phyloP scores from a whole-genome alignment of 2,113 vertebrate species.

The Actinemys pallida region DNA sequence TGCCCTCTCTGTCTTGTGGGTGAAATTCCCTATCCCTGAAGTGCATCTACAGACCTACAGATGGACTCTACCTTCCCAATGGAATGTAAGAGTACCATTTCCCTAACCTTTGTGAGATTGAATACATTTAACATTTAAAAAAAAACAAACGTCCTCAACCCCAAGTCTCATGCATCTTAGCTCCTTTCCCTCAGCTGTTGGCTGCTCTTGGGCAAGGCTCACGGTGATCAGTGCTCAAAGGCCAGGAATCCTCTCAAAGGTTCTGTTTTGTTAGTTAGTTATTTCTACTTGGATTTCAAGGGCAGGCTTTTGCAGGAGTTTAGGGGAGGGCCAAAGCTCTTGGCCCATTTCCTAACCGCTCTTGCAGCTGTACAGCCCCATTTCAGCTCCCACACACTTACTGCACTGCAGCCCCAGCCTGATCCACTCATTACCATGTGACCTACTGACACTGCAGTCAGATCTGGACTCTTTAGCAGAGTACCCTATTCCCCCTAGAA shows the following conservation, averaged over 20 bases:
- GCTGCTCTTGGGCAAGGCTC: neutral
- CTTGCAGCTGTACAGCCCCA: neutral
- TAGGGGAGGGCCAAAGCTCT: neutral
- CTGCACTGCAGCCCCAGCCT: neutral
- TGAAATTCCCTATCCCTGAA: neutral
- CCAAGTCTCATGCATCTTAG: neutral
- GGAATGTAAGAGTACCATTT: neutral
- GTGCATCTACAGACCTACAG: neutral
- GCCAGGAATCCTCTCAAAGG: neutral
- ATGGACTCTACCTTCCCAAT: neutral
- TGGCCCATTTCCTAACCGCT: neutral
- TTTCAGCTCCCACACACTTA: neutral
- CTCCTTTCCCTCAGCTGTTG: neutral
- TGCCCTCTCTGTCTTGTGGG: rapidly evolving
- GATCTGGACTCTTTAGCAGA: constrained; percentile 20
- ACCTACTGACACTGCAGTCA: constrained; percentile 22
- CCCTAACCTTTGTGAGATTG: neutral
- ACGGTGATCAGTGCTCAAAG: neutral
- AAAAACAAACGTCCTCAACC: neutral
- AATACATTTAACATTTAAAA: neutral
- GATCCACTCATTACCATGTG: neutral
- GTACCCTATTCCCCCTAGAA: constrained; percentile 54
- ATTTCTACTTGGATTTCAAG: neutral
- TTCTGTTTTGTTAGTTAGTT: neutral
- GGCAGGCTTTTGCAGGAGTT: neutral